phyloP scores from a whole-genome alignment of 2,888 invertebrate species.

The Syrista parreyssii region DNA sequence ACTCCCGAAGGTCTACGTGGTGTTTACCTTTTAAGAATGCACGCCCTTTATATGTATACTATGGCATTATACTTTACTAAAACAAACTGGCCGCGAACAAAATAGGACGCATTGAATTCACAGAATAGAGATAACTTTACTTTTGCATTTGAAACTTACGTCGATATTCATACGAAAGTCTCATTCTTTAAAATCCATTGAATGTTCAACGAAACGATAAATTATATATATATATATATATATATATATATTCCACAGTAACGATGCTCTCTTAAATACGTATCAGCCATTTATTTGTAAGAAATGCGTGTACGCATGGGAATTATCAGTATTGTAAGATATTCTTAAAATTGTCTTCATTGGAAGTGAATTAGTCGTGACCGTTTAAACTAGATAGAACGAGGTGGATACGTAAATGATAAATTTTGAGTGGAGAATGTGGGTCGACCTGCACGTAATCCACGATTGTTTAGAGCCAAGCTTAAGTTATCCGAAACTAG shows the following conservation, averaged over 20 bases:
- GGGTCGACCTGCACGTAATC: slow-evolving; percentile 44
- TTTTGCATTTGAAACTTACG: background rate
- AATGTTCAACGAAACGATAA: too few species aligned
- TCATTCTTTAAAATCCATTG: too few species aligned
- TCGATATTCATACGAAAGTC: too few species aligned
- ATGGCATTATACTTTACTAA: background rate
- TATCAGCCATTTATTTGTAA: background rate
- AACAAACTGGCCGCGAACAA: background rate
- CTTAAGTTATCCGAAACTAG: slow-evolving; percentile 44
- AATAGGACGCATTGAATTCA: background rate
- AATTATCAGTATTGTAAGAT: background rate
- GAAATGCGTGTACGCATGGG: background rate
- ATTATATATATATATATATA: too few species aligned
- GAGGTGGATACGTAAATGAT: slow-evolving; percentile 28
- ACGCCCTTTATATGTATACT: background rate
- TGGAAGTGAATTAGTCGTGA: background rate
- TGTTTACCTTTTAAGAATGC: background rate
- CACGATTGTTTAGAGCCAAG: slow-evolving; percentile 41
- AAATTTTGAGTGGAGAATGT: slow-evolving; percentile 42
- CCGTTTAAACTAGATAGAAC: background rate
- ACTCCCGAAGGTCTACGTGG: background rate
- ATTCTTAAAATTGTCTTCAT: background rate
- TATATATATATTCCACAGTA: too few species aligned
- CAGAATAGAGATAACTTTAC: background rate
- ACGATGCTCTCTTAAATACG: background rate